Conservation (phyloP, 2,113 vertebrate species). For the Engraulis encrasicolus region DNA sequence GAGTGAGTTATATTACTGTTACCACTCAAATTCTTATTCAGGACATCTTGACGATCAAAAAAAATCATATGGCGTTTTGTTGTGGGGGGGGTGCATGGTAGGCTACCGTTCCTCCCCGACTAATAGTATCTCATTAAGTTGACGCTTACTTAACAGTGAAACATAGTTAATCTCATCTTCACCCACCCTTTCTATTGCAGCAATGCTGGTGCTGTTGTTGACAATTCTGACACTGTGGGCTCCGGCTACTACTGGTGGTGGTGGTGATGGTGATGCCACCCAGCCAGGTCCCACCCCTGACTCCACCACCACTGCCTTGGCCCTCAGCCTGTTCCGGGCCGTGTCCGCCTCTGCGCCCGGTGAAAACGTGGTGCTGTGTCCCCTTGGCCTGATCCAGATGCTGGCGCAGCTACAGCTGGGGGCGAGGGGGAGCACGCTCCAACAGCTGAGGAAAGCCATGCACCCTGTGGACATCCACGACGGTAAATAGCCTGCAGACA, state of each 20-base stretch:
- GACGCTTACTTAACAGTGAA: background rate
- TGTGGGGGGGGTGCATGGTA: too few species aligned
- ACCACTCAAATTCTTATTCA: too few species aligned
- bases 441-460: background rate
- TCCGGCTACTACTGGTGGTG: background rate
- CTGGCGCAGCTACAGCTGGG: background rate
- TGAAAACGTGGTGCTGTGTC: background rate
- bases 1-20: too few species aligned
- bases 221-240: background rate
- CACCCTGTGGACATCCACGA: background rate
- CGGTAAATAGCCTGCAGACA: background rate
- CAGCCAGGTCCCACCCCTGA: background rate
- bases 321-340: background rate
- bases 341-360: background rate
- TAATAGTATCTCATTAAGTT: too few species aligned
- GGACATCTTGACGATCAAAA: too few species aligned
- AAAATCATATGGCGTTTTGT: too few species aligned
- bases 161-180: background rate
- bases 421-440: background rate
- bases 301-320: background rate
- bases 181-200: background rate
- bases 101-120: too few species aligned
- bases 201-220: background rate
- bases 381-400: conserved; percentile 3
- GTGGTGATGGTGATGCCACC: too few species aligned